These are phyloP conservation scores for Isichthys henryi DNA, from an alignment of 2,113 vertebrate genomes.

Conservation along the genomic window DNA sequence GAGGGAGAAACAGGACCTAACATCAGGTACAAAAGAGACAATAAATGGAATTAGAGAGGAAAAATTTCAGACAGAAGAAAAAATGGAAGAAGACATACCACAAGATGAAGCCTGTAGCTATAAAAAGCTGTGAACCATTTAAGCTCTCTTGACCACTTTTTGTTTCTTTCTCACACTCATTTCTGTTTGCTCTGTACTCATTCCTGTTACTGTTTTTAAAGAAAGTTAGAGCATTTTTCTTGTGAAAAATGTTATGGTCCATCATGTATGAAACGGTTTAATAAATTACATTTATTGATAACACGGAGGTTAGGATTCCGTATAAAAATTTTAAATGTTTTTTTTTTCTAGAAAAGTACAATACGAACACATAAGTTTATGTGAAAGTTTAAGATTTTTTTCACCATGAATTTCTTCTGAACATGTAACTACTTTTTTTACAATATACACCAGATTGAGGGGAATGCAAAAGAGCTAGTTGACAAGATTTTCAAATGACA, in stretches of 20 bases:
- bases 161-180: neutral
- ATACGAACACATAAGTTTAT: neutral
- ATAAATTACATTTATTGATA: neutral
- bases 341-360: neutral
- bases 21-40: neutral
- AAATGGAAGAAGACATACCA: neutral
- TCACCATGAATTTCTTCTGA: neutral
- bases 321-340: neutral
- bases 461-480: neutral
- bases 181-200: too few species aligned
- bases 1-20: neutral
- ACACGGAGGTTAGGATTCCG: neutral
- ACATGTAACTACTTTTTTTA: neutral
- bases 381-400: neutral
- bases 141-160: neutral
- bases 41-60: neutral
- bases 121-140: neutral
- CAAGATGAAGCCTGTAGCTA: neutral
- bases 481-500: neutral
- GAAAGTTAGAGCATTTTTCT: neutral
- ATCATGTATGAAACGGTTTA: neutral
- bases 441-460: neutral
- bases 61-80: neutral
- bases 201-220: too few species aligned
- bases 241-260: neutral